A percentile compares a stretch with the other conserved stretches of the same genome.
These are phyloP conservation scores for Notolabrus celidotus DNA, from an alignment of 2,797 vertebrate genomes.

Conservation along the genomic window DNA sequence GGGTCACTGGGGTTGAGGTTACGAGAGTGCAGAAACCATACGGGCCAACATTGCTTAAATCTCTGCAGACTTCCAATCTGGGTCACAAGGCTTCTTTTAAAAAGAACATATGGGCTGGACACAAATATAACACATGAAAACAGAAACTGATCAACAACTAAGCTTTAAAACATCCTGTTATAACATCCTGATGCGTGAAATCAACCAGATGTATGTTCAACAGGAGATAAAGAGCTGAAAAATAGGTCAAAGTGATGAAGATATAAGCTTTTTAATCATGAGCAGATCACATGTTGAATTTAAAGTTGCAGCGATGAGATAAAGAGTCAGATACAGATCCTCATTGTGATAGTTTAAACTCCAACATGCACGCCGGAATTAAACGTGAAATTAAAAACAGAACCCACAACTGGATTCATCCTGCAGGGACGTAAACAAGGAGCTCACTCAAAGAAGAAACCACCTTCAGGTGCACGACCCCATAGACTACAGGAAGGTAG, in stretches of 20 bases:
- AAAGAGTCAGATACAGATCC: neutral
- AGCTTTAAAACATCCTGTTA: neutral
- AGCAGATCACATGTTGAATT: slow-evolving; percentile 11
- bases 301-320: slow-evolving; percentile 4
- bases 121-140: neutral
- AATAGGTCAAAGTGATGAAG: slow-evolving; percentile 35
- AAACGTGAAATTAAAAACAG: slow-evolving; percentile 2
- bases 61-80: slow-evolving; percentile 33
- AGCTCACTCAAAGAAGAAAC: no score
- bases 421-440: neutral
- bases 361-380: neutral
- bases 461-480: no score
- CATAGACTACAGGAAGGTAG: no score
- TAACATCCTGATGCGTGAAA: slow-evolving; percentile 21
- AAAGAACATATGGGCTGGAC: slow-evolving; percentile 4
- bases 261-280: neutral
- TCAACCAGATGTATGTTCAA: neutral
- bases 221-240: slow-evolving; percentile 36
- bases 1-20: slow-evolving; percentile 34
- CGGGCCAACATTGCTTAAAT: slow-evolving; percentile 36
- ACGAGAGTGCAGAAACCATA: slow-evolving; percentile 36
- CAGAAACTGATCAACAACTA: neutral
- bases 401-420: neutral
- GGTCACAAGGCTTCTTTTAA: slow-evolving; percentile 1
- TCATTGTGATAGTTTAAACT: slow-evolving; percentile 5